Evolutionary conservation across 1,140 invertebrate genomes (phyloP), one percentile per base, ranked within the genome.

Genomic region (Camponotus pennsylvanicus): DNA sequence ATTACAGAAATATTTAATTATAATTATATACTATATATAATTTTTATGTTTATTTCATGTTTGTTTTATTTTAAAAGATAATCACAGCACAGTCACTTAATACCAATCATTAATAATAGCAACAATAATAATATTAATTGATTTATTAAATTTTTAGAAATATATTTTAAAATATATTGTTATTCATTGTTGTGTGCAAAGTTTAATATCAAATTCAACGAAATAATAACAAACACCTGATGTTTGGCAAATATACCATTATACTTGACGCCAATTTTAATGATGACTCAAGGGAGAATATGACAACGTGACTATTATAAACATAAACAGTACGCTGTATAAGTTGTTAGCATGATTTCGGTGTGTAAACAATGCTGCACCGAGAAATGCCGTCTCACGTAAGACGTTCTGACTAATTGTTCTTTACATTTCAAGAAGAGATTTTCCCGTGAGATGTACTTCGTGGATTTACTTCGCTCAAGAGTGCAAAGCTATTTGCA

Each of bases 321-420:
- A 1, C 9, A 15, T 42, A 77, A 77, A 64, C 18, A 15, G 7
- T 78, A 37, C 13, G 9, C 37, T 8, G 4, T 15, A 49, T 66
- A 66, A 78, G 18, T 45, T 34, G 27, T 78, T 77, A 32, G 15
- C 15, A 21, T 5, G 2, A 64, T 6, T 3, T 49, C 18, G 32
- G 3, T 11, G 27, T n/a, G 42, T n/a, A 66, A 78, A 78, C 18
- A 18, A 21, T 8, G 13, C 3, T 21, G 27, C 3, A 3, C 8
- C 52, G 61, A 45, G 61, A 37, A 78, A 78, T 37, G 8, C n/a
- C 18, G 9, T 2, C 32, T n/a, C 9, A n/a, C 18, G n/a, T 52
- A 78, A 78, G 45, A 52, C 3, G 6, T 78, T 78, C 59, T 66
- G 21, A 63, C 42, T 78, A 78, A 78, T 67, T 78, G 11, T 32